Evolutionary conservation across 1,140 invertebrate species (phyloP).

Genomic region (Stegodyphus mimosarum): DNA sequence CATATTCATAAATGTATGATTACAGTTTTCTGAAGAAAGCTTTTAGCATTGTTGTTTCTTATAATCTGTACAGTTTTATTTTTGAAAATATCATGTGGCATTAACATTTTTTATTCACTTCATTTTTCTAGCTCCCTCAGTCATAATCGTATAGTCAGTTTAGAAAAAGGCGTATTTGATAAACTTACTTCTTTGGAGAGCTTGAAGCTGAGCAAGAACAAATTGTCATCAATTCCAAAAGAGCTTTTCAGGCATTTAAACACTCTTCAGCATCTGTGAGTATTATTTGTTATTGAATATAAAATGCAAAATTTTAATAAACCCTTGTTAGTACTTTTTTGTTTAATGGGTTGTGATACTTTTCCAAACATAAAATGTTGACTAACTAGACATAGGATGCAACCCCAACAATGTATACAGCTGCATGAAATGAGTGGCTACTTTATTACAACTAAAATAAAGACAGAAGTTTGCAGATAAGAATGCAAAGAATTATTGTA

Average conservation of each 20-base stretch:
- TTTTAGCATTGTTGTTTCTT: not conserved
- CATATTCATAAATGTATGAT: not conserved
- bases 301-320: not conserved
- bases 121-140: conserved; percentile 73
- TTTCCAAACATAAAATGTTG: too few relatives aligned
- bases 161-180: conserved; percentile 78
- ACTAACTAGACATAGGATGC: too few relatives aligned
- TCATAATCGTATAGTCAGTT: conserved; percentile 77
- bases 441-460: too few relatives aligned
- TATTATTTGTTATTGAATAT: conserved; percentile 44
- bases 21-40: not conserved
- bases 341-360: too few relatives aligned
- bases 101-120: not conserved
- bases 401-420: too few relatives aligned
- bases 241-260: conserved; percentile 78
- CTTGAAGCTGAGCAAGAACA: conserved; percentile 85
- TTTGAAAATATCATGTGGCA: not conserved
- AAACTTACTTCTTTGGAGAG: conserved; percentile 79
- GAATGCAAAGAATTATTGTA: too few relatives aligned
- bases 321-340: too few relatives aligned
- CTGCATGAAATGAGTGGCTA: too few relatives aligned
- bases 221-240: conserved; percentile 76
- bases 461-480: too few relatives aligned
- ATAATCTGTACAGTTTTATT: not conserved
- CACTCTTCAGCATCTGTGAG: conserved; percentile 79